Base-by-base conservation (phyloP, 2,113 vertebrate species). In the Nerophis lumbriciformis region DNA sequence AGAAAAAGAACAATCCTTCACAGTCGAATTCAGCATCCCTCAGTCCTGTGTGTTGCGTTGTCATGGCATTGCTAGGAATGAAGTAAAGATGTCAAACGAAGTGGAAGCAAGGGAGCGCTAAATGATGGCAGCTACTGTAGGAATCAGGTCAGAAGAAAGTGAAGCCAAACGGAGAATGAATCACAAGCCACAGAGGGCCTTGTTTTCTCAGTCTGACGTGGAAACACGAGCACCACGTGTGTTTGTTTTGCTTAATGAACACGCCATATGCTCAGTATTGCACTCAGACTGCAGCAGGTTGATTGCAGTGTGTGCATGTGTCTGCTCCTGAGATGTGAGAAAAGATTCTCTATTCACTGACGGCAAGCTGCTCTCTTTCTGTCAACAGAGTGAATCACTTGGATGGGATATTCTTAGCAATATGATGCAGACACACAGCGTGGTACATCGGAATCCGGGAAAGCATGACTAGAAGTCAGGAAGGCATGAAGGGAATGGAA, bases 181-280 rank as follows among this genome's bases (percentile, higher is more conserved):
- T 83, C 75, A 71, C 61, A 44, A 60, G 14, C 62, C 69, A 66
- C 51, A 72, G 50, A 65, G 58, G 65, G 44, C 51, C 61, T 16
- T 19, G 53, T 75, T 71, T 66, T 39, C 19, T 52, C 56, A 8
- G 9, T 70, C 75, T 75, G 67, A 16, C 8, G 58, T 71, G 56
- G 49, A 65, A 65, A 66, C 52, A 52, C 59, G 6, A 66, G 55
- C 57, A 54, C 53, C 64, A 78, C 51, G 16, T 74, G 62, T 63
- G 79, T 82, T 83, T 80, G 77, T 80, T 82, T 82, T 73, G 51
- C 71, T 72, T 71, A 67, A 83, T 28, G 71, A 83, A 74, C 58
- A 52, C 61, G 66, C 86, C 79, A 81, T 84, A 79, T 83, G 81
- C 67, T 80, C 61, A 0, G 45, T 71, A 67, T 28, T 80, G 80